A percentile compares a stretch with the other conserved stretches of the same genome.
phyloP scores from a whole-genome alignment of 1,140 invertebrate genomes.

The Akabosia matsudoensis region DNA sequence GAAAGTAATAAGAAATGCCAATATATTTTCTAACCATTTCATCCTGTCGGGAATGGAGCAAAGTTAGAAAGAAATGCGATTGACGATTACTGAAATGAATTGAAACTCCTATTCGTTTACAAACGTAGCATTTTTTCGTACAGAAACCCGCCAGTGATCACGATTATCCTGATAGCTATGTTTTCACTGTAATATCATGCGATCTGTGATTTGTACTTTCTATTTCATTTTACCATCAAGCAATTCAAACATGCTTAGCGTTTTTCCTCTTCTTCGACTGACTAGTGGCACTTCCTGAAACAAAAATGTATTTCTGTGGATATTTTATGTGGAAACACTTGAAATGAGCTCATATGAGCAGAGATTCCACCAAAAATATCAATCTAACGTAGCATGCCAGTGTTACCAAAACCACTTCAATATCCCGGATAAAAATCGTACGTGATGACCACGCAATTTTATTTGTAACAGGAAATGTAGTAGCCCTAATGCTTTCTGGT shows the following conservation, averaged over 20 bases:
- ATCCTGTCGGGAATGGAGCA: no score
- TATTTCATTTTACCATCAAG: neutral
- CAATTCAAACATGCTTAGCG: neutral
- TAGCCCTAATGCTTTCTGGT: conserved; percentile 7
- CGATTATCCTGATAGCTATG: neutral
- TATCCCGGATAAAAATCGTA: conserved; percentile 19
- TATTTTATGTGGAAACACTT: neutral
- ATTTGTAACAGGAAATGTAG: neutral
- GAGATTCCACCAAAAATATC: neutral
- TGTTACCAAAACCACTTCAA: neutral
- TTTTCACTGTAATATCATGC: neutral
- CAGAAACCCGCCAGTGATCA: neutral
- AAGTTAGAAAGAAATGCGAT: no score
- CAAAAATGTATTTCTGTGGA: neutral
- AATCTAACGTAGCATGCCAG: neutral
- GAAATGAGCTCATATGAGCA: neutral
- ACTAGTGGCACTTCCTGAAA: no score
- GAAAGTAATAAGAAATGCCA: neutral
- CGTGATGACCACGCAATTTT: conserved; percentile 21
- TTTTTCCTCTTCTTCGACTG: neutral
- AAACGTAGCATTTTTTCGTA: no score
- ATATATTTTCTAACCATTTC: no score
- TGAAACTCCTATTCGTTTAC: no score
- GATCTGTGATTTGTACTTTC: neutral
- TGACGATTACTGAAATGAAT: no score